Conservation (phyloP, 1,140 invertebrate genomes). For the Zaprionus davidi region DNA sequence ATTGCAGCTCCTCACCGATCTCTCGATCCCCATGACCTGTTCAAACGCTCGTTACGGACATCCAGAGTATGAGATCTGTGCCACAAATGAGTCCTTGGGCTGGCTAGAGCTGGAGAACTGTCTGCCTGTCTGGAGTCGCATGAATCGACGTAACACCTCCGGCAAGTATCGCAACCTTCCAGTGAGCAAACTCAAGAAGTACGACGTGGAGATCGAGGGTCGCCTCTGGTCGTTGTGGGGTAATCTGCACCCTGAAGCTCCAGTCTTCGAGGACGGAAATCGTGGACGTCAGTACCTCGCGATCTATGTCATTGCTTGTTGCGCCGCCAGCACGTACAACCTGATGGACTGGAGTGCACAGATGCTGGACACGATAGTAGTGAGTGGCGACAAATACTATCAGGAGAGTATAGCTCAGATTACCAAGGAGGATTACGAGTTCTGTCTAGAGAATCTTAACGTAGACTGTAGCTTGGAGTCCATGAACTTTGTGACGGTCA, state of each 20-base stretch:
- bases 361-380: conserved; percentile 86
- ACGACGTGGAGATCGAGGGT: conserved; percentile 87
- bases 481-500: conserved; percentile 86
- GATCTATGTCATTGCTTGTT: conserved; percentile 85
- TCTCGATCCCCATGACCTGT: conserved; percentile 71
- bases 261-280: conserved; percentile 80
- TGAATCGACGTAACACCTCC: conserved; percentile 85
- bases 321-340: conserved; percentile 86
- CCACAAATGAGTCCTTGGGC: conserved; percentile 85
- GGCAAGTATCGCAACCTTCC: conserved; percentile 85
- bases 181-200: conserved; percentile 85
- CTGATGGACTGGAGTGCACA: conserved; percentile 86
- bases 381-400: conserved; percentile 86
- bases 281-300: conserved; percentile 86
- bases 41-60: conserved; percentile 58
- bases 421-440: conserved; percentile 85
- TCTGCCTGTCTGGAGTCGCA: conserved; percentile 85
- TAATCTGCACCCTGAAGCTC: conserved; percentile 85
- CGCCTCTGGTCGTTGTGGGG: conserved; percentile 87
- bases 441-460: conserved; percentile 85
- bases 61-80: conserved; percentile 73
- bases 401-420: conserved; percentile 85
- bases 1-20: conserved; percentile 72
- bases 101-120: conserved; percentile 85
- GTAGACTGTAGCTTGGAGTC: conserved; percentile 85